Percentiles rank a stretch among this genome's conserved stretches.
Evolutionary conservation across 2,113 vertebrate species (phyloP).

Genomic region (Rhabdomys dilectus): DNA sequence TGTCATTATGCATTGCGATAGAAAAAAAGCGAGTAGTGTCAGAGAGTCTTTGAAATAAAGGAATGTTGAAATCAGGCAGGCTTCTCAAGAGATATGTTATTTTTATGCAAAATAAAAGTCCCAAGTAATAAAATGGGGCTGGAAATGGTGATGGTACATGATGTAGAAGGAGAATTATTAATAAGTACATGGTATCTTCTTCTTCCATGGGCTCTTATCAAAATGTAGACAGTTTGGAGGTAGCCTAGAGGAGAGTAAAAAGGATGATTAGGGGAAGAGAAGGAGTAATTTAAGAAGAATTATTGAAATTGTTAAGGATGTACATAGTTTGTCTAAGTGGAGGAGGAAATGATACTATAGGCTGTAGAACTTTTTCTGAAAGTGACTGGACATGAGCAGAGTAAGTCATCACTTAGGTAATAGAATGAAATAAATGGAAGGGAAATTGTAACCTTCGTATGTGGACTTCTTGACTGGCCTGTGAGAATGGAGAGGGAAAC

Average conservation of each 20-base stretch:
- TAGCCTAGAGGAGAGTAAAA: slow-evolving; percentile 25
- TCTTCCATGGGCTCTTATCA: slow-evolving; percentile 47
- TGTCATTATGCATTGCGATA: slow-evolving; percentile 52
- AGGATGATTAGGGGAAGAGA: slow-evolving; percentile 8
- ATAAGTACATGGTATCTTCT: slow-evolving; percentile 15
- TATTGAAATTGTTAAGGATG: slow-evolving; percentile 30
- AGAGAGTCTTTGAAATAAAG: slow-evolving; percentile 42
- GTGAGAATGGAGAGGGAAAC: not conserved
- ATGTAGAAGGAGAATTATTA: slow-evolving; percentile 68
- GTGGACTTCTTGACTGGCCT: not conserved
- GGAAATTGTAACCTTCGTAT: not conserved
- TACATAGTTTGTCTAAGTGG: slow-evolving; percentile 32
- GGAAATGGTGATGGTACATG: slow-evolving; percentile 47
- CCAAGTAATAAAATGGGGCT: slow-evolving; percentile 24
- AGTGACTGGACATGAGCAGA: not conserved
- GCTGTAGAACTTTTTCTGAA: slow-evolving; percentile 1
- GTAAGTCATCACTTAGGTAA: not conserved
- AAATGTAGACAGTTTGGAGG: slow-evolving; percentile 42
- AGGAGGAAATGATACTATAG: not conserved
- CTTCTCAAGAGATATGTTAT: slow-evolving; percentile 45
- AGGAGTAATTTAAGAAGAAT: slow-evolving; percentile 34
- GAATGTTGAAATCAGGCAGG: slow-evolving; percentile 21
- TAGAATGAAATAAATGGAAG: slow-evolving; percentile 21
- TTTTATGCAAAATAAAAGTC: slow-evolving; percentile 42
- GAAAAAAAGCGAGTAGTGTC: slow-evolving; percentile 39